phyloP scores from a whole-genome alignment of 2,113 vertebrate species.

The Caranx melampygus region DNA sequence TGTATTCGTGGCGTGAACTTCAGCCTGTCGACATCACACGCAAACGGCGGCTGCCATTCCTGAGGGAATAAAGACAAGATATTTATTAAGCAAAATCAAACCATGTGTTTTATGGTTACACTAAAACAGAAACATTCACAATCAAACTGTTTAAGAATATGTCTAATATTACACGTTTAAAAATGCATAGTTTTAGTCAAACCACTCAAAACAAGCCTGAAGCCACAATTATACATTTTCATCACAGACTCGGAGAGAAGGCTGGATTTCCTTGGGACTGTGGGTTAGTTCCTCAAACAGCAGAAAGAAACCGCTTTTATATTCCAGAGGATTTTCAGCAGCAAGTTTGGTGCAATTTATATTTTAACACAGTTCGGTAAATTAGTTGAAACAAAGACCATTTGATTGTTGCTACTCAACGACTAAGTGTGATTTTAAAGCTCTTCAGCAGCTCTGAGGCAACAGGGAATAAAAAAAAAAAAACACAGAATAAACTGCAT shows the following conservation, averaged over 20 bases:
- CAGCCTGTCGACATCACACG: constrained; percentile 96
- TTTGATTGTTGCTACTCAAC: neutral
- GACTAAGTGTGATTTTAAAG: neutral
- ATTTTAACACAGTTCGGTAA: too few species aligned
- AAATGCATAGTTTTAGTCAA: neutral
- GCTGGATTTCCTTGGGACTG: neutral
- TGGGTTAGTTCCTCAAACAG: neutral
- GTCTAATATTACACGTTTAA: neutral
- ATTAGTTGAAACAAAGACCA: neutral
- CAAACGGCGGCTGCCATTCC: constrained; percentile 98
- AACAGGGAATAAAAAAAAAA: neutral
- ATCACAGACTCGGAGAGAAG: neutral
- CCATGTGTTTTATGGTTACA: neutral
- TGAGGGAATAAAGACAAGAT: constrained; percentile 63
- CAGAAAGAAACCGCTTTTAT: neutral
- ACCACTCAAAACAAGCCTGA: neutral
- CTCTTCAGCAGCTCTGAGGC: neutral
- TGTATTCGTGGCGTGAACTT: constrained; percentile 98
- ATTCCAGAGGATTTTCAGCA: too few species aligned
- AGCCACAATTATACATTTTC: neutral
- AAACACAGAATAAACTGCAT: neutral
- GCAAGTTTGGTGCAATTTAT: too few species aligned
- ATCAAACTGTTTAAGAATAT: neutral
- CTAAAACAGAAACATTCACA: neutral
- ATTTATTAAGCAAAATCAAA: constrained; percentile 13